These are phyloP conservation scores for Agonum fuliginosum DNA, from an alignment of 2,888 invertebrate species.

Conservation along the genomic window DNA sequence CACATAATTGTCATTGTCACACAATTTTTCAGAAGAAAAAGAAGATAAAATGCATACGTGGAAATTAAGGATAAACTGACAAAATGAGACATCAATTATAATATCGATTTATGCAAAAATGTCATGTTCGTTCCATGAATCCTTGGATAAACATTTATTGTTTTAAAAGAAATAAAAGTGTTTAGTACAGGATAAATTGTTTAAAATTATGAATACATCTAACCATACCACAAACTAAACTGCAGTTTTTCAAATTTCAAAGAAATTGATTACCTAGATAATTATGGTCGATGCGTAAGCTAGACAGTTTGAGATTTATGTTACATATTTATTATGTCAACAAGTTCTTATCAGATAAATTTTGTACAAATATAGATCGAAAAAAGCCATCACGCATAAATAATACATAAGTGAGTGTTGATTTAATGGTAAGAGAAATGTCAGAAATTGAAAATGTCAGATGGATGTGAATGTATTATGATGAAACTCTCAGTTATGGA, in stretches of 20 bases:
- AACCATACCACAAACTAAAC: neutral
- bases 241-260: neutral
- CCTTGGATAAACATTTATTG: no score
- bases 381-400: neutral
- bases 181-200: no score
- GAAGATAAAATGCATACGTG: no score
- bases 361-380: conserved; percentile 7
- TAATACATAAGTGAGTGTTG: conserved; percentile 28
- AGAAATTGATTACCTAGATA: neutral
- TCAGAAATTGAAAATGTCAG: conserved; percentile 25
- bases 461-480: conserved; percentile 24
- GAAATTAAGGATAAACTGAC: no score
- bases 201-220: neutral
- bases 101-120: no score
- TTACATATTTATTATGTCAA: conserved; percentile 31
- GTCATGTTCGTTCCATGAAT: no score
- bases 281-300: neutral
- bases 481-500: conserved; percentile 37
- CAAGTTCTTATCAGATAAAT: conserved; percentile 31
- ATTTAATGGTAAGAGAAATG: neutral
- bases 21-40: neutral
- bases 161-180: no score
- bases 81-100: no score
- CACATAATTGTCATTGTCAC: neutral
- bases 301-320: conserved; percentile 5